Percentiles rank a stretch among this genome's conserved stretches.
Conservation (phyloP, 2,797 vertebrate genomes). For the Tympanoctomys barrerae region DNA sequence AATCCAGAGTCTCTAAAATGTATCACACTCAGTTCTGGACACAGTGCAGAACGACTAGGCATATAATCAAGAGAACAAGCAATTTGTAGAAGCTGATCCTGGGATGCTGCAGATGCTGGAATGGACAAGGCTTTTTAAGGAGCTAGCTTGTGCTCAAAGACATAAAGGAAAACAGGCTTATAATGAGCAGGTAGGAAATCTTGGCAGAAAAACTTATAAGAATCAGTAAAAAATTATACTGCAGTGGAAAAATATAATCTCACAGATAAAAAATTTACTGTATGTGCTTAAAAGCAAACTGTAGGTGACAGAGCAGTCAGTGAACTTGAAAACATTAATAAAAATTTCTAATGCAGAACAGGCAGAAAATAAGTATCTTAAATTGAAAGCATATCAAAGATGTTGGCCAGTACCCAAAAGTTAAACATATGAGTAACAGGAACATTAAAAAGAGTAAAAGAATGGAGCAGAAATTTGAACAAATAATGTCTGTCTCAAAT, state of each 20-base stretch:
- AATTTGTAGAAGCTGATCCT: neutral
- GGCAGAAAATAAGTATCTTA: constrained; percentile 9
- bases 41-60: neutral
- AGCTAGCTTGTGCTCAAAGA: neutral
- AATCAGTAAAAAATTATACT: neutral
- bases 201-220: neutral
- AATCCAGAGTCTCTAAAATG: constrained; percentile 13
- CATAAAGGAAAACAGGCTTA: neutral
- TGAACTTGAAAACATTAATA: neutral
- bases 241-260: neutral
- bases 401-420: neutral
- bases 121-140: neutral
- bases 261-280: neutral
- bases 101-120: neutral
- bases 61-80: neutral
- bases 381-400: neutral
- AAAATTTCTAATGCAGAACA: neutral
- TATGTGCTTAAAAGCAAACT: neutral
- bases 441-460: neutral
- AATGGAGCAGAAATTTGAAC: neutral
- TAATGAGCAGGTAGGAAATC: neutral
- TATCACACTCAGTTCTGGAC: neutral
- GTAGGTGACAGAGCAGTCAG: neutral
- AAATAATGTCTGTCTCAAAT: neutral
- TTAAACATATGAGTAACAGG: neutral